Evolutionary conservation across 2,888 invertebrate genomes (phyloP), one percentile per base, ranked within the genome.

Genomic region (Neria commutata): DNA sequence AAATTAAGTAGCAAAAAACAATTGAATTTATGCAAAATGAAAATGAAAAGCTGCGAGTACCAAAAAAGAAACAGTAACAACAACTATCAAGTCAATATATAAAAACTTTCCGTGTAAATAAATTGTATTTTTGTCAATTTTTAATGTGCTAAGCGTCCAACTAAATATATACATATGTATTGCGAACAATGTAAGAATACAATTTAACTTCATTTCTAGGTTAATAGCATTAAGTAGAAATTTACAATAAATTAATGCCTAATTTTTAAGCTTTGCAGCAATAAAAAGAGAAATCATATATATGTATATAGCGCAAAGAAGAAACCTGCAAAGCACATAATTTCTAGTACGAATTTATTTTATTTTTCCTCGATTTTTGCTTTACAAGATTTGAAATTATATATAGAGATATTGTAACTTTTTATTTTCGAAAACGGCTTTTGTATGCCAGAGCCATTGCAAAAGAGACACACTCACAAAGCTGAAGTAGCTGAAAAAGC

Each of bases 291-390:
- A 37, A 37, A 37, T 11, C n/a, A 37, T 37, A 37, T 14, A 11
- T 14, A 14, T 37, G 4, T 42, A 42, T 14, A 42, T n/a, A n/a
- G n/a, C n/a, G n/a, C 17, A 42, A 42, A 21, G 14, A 42, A 42
- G 42, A 19, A n/a, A n/a, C n/a, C n/a, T 37, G 14, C 8, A n/a
- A 19, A 42, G 6, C 17, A 42, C 42, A 6, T 4, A 42, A 42
- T 19, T 42, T 42, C 21, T 42, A 42, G 42, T 8, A 42, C 42
- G 42, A 42, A 42, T 42, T 42, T 42, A 42, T 42, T 42, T 42
- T 42, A n/a, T n/a, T n/a, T n/a, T n/a, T 11, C 6, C 29, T 29
- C 11, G 29, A 29, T 11, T 6, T 29, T 11, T 6, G 29, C 29
- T 29, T 29, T 29, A 8, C 6, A 8, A 29, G 6, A 29, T 11